Evolutionary conservation across 2,888 invertebrate species (phyloP).

Genomic region (Phania funesta): DNA sequence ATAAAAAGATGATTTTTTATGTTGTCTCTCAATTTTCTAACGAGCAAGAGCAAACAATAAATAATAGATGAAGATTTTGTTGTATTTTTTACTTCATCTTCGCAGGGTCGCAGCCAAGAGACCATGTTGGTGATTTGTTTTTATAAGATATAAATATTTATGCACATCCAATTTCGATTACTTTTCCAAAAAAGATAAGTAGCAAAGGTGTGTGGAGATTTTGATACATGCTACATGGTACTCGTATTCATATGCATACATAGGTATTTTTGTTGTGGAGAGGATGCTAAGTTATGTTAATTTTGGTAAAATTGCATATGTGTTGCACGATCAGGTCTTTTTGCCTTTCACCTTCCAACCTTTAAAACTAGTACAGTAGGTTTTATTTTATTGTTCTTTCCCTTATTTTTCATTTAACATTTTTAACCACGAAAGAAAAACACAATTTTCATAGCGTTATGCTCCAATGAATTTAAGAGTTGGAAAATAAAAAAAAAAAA

Average conservation of each 20-base stretch:
- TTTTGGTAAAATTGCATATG: no score
- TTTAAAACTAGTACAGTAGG: conserved; percentile 37
- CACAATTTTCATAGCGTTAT: conserved; percentile 56
- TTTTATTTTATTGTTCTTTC: not conserved
- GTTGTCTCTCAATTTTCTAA: not conserved
- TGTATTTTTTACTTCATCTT: conserved; percentile 1
- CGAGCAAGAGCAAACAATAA: conserved; percentile 13
- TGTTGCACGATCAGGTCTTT: no score
- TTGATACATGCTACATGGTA: no score
- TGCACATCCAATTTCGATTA: no score
- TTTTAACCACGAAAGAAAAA: conserved; percentile 28
- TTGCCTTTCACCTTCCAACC: conserved; percentile 29
- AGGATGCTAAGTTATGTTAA: no score
- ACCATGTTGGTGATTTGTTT: conserved; percentile 33
- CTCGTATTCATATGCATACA: no score
- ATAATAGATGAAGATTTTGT: conserved; percentile 12
- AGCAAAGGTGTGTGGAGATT: no score
- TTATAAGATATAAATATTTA: no score
- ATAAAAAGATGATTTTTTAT: conserved; percentile 72
- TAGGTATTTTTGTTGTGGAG: no score
- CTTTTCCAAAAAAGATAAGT: no score
- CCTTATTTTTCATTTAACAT: conserved; percentile 12
- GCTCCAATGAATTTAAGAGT: conserved; percentile 57
- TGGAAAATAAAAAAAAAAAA: conserved; percentile 10
- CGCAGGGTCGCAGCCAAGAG: conserved; percentile 13